Conservation (phyloP, 2,797 vertebrate species). For the Halcyon chelicuti region DNA sequence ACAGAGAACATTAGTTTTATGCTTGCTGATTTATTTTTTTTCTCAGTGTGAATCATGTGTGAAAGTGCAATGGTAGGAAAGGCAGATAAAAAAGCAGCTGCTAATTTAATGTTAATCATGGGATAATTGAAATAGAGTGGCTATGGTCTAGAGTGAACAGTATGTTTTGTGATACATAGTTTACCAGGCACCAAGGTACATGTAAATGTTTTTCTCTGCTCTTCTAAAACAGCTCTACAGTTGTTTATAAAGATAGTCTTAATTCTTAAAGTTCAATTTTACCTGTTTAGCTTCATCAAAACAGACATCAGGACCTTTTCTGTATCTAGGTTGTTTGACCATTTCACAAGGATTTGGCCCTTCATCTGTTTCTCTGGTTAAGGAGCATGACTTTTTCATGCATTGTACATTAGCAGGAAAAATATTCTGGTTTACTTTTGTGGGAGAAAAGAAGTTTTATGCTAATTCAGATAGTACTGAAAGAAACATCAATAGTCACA, state of each 20-base stretch:
- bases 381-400: conserved; percentile 64
- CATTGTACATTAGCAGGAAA: neutral
- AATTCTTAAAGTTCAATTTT: conserved; percentile 72
- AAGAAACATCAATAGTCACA: neutral
- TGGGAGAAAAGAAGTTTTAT: neutral
- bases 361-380: conserved; percentile 85
- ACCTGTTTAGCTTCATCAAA: conserved; percentile 94
- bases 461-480: neutral
- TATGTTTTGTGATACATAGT: conserved; percentile 44
- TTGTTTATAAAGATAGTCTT: neutral
- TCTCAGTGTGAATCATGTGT: conserved; percentile 66
- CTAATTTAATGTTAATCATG: conserved; percentile 68
- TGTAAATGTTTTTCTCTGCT: conserved; percentile 1
- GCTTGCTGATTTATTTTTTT: neutral
- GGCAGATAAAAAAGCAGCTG: conserved; percentile 75
- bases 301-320: conserved; percentile 95
- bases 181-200: neutral
- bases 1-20: neutral
- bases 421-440: neutral
- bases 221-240: neutral
- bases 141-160: conserved; percentile 62
- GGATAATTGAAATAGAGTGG: conserved; percentile 64
- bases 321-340: conserved; percentile 94
- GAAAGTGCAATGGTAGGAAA: conserved; percentile 76
- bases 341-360: conserved; percentile 95